Evolutionary conservation across 2,113 vertebrate genomes (phyloP).

Genomic region (Myotis brandtii): DNA sequence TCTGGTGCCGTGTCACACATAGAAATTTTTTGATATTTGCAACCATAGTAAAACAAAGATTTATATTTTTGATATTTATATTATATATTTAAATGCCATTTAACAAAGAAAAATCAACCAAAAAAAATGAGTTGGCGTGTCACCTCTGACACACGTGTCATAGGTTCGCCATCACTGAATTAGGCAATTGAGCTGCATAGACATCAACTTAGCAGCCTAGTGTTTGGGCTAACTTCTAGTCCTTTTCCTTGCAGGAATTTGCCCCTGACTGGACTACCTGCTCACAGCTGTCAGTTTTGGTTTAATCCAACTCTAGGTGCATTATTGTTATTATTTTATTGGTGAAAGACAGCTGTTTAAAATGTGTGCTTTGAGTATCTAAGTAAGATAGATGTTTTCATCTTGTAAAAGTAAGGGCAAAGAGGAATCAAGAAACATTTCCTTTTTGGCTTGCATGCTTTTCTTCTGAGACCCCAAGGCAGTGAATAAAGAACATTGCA

Average conservation of each 20-base stretch:
- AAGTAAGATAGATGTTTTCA: slow-evolving; percentile 70
- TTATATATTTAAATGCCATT: too few relatives aligned
- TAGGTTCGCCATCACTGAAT: neutral
- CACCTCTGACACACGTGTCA: too few relatives aligned
- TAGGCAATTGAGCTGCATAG: neutral
- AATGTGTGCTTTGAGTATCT: slow-evolving; percentile 80
- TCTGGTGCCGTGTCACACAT: too few relatives aligned
- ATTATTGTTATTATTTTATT: slow-evolving; percentile 69
- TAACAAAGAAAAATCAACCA: too few relatives aligned
- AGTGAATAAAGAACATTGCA: slow-evolving; percentile 85
- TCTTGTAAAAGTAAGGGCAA: slow-evolving; percentile 79
- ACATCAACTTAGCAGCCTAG: slow-evolving; percentile 17
- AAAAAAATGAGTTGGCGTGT: too few relatives aligned
- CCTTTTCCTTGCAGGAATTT: slow-evolving; percentile 10
- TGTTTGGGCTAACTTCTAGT: slow-evolving; percentile 4
- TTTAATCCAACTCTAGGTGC: slow-evolving; percentile 69
- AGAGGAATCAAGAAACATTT: slow-evolving; percentile 82
- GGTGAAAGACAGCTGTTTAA: slow-evolving; percentile 78
- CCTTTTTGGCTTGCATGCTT: slow-evolving; percentile 78
- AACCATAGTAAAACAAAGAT: too few relatives aligned
- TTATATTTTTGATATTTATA: too few relatives aligned
- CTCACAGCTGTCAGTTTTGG: slow-evolving; percentile 46
- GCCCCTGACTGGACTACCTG: slow-evolving; percentile 34
- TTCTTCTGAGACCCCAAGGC: slow-evolving; percentile 82
- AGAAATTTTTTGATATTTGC: too few relatives aligned